Evolutionary conservation across 2,888 invertebrate species (phyloP).

Genomic region (Agrochola circellaris): DNA sequence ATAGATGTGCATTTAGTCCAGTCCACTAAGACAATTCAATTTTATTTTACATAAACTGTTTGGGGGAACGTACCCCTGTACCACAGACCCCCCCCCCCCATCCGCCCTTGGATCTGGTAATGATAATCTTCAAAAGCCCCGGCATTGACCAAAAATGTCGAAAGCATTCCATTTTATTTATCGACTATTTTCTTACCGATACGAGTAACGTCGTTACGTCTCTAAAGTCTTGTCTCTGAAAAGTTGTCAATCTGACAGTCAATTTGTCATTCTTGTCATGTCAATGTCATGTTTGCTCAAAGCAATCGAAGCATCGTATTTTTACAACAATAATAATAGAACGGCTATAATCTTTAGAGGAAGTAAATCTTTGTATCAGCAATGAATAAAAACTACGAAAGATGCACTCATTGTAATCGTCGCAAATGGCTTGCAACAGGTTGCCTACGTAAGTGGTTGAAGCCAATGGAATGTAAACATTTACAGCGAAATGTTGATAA

Average conservation of each 20-base stretch:
- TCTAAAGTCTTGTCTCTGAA: slow-evolving; percentile 5
- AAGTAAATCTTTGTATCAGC: slow-evolving; percentile 57
- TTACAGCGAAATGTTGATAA: slow-evolving; percentile 86
- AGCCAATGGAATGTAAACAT: slow-evolving; percentile 90
- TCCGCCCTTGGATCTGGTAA: not conserved
- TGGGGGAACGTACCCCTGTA: too few relatives aligned
- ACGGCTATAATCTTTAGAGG: slow-evolving; percentile 34
- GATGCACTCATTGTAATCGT: slow-evolving; percentile 87
- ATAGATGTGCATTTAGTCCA: too few relatives aligned
- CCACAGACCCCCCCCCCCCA: too few relatives aligned
- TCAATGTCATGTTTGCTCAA: slow-evolving; percentile 57
- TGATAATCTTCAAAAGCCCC: not conserved
- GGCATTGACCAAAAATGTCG: not conserved
- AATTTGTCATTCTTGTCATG: slow-evolving; percentile 34
- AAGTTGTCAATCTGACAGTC: not conserved
- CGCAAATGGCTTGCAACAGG: slow-evolving; percentile 88
- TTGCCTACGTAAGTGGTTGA: slow-evolving; percentile 88
- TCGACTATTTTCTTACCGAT: not conserved
- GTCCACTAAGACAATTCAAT: too few relatives aligned
- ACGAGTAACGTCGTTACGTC: not conserved
- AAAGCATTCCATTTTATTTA: not conserved
- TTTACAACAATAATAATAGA: slow-evolving; percentile 41
- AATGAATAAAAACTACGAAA: slow-evolving; percentile 89
- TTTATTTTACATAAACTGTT: too few relatives aligned
- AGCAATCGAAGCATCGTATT: slow-evolving; percentile 42